Evolutionary conservation across 2,797 vertebrate species (phyloP).

Genomic region (Tragelaphus oryx): DNA sequence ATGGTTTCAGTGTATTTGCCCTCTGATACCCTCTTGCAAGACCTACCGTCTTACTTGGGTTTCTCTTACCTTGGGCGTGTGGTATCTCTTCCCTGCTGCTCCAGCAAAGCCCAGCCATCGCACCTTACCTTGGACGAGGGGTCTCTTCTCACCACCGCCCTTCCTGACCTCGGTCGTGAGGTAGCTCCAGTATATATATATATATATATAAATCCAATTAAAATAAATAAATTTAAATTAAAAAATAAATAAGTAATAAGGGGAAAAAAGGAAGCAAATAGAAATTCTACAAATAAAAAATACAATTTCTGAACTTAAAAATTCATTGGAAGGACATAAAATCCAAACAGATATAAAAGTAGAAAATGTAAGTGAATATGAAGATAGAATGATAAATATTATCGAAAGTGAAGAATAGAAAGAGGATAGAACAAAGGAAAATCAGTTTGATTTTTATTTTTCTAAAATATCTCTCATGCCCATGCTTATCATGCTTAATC

Average conservation of each 20-base stretch:
- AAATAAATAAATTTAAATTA: too few species aligned
- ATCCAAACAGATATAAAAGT: background rate
- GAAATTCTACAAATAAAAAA: background rate
- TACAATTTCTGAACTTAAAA: background rate
- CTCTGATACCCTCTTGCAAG: too few species aligned
- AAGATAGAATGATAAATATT: constrained; percentile 2
- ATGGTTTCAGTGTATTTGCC: too few species aligned
- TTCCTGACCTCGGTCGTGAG: too few species aligned
- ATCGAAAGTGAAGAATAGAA: background rate
- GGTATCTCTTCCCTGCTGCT: too few species aligned
- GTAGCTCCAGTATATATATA: too few species aligned
- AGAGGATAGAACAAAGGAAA: background rate
- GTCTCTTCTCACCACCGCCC: too few species aligned
- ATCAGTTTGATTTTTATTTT: background rate
- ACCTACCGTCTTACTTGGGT: too few species aligned
- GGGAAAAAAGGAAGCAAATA: background rate
- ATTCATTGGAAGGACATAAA: background rate
- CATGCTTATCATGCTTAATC: background rate
- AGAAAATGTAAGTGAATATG: background rate
- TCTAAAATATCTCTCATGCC: background rate
- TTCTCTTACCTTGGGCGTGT: too few species aligned
- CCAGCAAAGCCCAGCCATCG: too few species aligned
- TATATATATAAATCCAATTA: background rate
- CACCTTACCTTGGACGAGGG: too few species aligned
- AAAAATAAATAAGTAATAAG: too few species aligned